Conservation (phyloP, 2,888 invertebrate genomes). For the Lycocerus yunnanus region DNA sequence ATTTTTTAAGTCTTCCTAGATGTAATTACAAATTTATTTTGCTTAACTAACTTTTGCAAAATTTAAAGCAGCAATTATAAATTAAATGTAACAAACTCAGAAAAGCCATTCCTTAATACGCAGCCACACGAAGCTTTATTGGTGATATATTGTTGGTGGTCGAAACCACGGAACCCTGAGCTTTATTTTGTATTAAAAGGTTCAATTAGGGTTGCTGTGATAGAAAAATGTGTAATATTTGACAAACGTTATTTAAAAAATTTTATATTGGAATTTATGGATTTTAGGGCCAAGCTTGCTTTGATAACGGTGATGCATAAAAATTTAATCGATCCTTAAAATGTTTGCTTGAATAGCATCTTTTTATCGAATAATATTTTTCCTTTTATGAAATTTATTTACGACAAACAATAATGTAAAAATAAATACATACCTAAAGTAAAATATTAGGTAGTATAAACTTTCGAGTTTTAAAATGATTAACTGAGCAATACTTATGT, state of each 20-base stretch:
- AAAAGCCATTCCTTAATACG: slow-evolving; percentile 25
- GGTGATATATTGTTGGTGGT: slow-evolving; percentile 31
- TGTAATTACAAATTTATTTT: slow-evolving; percentile 10
- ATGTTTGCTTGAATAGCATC: background rate
- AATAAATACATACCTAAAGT: background rate
- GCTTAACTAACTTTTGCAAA: background rate
- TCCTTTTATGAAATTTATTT: background rate
- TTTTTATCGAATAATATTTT: background rate
- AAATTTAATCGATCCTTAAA: background rate
- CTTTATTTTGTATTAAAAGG: slow-evolving; percentile 23
- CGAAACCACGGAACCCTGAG: slow-evolving; percentile 12
- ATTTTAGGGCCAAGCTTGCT: background rate
- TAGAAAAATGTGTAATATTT: background rate
- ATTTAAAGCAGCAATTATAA: slow-evolving; percentile 26
- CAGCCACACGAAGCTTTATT: slow-evolving; percentile 23
- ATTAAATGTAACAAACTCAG: slow-evolving; percentile 24
- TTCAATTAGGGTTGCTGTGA: slow-evolving; percentile 14
- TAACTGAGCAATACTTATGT: too few species aligned
- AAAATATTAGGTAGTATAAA: too few species aligned
- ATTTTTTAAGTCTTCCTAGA: background rate
- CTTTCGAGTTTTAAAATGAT: too few species aligned
- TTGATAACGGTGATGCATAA: background rate
- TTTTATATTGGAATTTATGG: background rate
- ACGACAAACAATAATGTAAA: background rate
- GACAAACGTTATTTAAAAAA: background rate